A percentile compares a stretch with the other conserved stretches of the same genome.
Evolutionary conservation across 1,140 invertebrate genomes (phyloP).

Genomic region (Himalopsyche phryganea): DNA sequence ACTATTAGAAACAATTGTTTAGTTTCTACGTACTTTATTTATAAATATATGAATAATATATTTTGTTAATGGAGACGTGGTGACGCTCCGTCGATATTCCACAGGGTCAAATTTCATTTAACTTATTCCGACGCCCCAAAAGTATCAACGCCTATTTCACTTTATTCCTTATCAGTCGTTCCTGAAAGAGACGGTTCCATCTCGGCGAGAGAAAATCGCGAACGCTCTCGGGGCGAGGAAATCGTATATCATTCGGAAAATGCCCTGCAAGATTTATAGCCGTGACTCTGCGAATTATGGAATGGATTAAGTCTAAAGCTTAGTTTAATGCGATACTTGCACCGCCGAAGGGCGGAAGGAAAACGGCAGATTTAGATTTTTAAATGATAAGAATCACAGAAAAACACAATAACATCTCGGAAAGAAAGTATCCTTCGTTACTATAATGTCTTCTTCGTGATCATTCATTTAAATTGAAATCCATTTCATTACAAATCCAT

Average conservation of each 20-base stretch:
- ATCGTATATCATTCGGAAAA: background rate
- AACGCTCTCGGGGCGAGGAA: too few relatives aligned
- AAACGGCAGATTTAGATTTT: background rate
- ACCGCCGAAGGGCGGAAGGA: background rate
- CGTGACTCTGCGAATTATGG: conserved; percentile 25
- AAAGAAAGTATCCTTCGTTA: too few relatives aligned
- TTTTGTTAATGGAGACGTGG: too few relatives aligned
- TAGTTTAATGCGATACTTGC: conserved; percentile 13
- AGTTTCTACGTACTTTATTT: too few relatives aligned
- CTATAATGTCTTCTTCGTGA: too few relatives aligned
- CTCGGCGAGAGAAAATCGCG: too few relatives aligned
- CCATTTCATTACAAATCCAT: too few relatives aligned
- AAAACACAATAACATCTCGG: too few relatives aligned
- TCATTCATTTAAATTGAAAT: too few relatives aligned
- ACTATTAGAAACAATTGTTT: too few relatives aligned
- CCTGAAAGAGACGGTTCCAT: background rate
- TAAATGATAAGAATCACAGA: too few relatives aligned
- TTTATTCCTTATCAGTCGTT: conserved; percentile 17
- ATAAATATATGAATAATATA: too few relatives aligned
- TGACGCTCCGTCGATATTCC: background rate
- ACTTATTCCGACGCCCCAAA: conserved; percentile 12
- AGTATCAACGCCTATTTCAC: background rate
- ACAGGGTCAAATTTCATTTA: conserved; percentile 29
- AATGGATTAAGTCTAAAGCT: conserved; percentile 24
- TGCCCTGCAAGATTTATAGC: conserved; percentile 21